Base-by-base conservation (phyloP, 2,797 vertebrate genomes). In the Poliocrania exsul region DNA sequence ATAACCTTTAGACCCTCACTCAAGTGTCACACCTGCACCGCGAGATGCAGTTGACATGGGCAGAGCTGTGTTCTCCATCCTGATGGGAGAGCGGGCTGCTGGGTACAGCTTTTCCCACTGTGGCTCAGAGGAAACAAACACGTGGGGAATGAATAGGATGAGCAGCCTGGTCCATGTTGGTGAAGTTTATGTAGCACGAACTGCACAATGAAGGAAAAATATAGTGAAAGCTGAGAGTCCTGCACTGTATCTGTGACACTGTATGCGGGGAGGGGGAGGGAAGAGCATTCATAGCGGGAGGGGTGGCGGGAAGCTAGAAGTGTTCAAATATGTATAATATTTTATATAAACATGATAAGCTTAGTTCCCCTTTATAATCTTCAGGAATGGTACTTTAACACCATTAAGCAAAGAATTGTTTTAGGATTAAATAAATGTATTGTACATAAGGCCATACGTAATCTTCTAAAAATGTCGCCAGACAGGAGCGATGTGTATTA, bases 371-470 rank as follows among this genome's bases (percentile, higher is more conserved):
- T 96, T 96, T 80, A 74, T 97, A 97, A 97, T 97, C 95, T 96
- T 97, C 95, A 96, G 96, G 96, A 97, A 97, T 97, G 97, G 97
- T 98, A 97, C 97, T 97, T 91, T 93, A 96, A 95, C 96, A 96
- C 90, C 97, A 97, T 96, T 97, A 96, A 97, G 86, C 91, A 97
- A 96, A 96, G 87, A 92, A 88, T 93, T 96, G 97, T 97, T 98
- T 94, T 97, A 98, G 97, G 94, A 80, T 97, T 96, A 97, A 97
- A 92, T 94, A 96, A 96, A 93, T 95, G 97, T 97, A 96, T 98
- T 99, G 98, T 99, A 99, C 97, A 98, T 98, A 98, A 97, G 97
- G 97, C 98, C 97, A 98, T 98, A 98, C 97, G 88, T 98, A 98
- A 98, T 97, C 97, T 96, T 98, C 97, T 97, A 95, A 97, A 97